These are phyloP conservation scores for Ophion obscuratus DNA, from an alignment of 2,888 invertebrate species.

Conservation along the genomic window DNA sequence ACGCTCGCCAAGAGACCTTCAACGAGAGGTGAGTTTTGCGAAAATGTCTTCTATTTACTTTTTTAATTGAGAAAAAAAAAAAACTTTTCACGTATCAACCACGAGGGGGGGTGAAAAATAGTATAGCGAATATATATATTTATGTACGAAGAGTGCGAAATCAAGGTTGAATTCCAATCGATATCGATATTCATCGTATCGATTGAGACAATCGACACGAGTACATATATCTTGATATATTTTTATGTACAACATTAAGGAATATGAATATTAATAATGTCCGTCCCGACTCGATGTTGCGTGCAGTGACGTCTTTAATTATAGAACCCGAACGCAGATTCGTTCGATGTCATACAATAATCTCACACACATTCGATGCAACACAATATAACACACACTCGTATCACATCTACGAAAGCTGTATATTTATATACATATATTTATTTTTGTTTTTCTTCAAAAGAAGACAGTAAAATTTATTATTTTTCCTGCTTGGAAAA, in stretches of 20 bases:
- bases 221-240: constrained; percentile 27
- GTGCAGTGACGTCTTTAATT: constrained; percentile 73
- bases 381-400: background rate
- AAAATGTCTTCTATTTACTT: constrained; percentile 11
- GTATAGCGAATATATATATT: constrained; percentile 9
- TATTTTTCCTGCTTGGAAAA: no score
- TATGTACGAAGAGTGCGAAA: constrained; percentile 11
- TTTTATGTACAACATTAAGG: constrained; percentile 18
- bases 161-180: background rate
- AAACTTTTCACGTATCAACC: background rate
- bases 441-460: no score
- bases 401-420: background rate
- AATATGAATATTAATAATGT: constrained; percentile 71
- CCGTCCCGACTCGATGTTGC: constrained; percentile 80
- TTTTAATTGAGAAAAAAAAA: constrained; percentile 34
- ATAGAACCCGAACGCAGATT: constrained; percentile 62
- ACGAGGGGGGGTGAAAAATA: background rate
- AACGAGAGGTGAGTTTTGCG: constrained; percentile 94
- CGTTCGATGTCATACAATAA: constrained; percentile 65
- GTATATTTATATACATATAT: no score
- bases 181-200: background rate
- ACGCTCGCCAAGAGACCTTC: constrained; percentile 97
- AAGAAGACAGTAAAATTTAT: no score
- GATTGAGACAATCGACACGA: constrained; percentile 2
- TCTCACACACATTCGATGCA: constrained; percentile 34